phyloP scores from a whole-genome alignment of 2,888 invertebrate genomes.

The Hydrotaea diabolus region DNA sequence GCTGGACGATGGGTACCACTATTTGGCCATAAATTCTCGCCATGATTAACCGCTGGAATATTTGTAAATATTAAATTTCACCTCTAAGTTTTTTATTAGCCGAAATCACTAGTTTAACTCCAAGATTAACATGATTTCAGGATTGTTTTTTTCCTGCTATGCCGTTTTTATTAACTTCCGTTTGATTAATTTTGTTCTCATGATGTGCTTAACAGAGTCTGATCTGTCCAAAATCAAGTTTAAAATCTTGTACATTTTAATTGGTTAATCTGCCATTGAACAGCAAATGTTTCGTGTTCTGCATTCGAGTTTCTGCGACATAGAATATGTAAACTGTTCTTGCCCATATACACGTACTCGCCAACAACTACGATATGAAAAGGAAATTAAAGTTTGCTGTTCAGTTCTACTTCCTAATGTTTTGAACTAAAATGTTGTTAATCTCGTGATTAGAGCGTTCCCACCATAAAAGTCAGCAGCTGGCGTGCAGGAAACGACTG shows the following conservation, averaged over 20 bases:
- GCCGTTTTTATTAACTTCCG: conserved; percentile 13
- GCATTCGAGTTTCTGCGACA: neutral
- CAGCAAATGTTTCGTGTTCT: conserved; percentile 29
- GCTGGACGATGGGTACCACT: conserved; percentile 35
- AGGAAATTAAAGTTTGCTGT: conserved; percentile 44
- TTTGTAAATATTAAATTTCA: conserved; percentile 3
- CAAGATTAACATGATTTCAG: neutral
- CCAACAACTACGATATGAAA: neutral
- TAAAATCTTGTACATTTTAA: conserved; percentile 1
- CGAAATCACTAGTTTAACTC: neutral
- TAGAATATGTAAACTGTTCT: neutral
- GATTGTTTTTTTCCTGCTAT: neutral
- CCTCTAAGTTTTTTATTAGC: neutral
- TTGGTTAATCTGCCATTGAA: conserved; percentile 20
- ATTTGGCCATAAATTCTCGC: conserved; percentile 1
- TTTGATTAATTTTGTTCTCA: conserved; percentile 1
- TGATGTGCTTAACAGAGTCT: neutral
- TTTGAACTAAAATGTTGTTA: neutral
- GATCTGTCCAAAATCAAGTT: conserved; percentile 13
- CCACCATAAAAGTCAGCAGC: conserved; percentile 33
- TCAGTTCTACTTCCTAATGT: conserved; percentile 51
- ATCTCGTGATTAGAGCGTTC: conserved; percentile 17
- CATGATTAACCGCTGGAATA: conserved; percentile 2
- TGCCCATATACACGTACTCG: no score
- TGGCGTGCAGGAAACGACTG: neutral